These are phyloP conservation scores for Chalcis sispes DNA, from an alignment of 2,888 invertebrate genomes.

Conservation along the genomic window DNA sequence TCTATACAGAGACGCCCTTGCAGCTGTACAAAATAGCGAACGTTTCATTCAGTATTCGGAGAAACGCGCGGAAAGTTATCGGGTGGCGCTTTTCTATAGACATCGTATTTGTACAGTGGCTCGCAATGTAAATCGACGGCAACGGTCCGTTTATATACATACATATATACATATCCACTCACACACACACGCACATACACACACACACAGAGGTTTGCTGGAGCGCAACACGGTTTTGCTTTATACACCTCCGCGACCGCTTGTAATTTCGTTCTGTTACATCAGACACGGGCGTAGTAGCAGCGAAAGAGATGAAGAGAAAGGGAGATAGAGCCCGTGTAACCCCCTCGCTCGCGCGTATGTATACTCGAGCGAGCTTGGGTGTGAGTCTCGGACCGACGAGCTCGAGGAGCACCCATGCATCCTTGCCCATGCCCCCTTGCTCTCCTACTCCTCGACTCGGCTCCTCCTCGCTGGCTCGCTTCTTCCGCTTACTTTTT, in stretches of 20 bases:
- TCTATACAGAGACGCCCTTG: no score
- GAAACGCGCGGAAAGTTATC: no score
- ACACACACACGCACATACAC: constrained; percentile 21
- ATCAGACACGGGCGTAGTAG: constrained; percentile 64
- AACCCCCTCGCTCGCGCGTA: no score
- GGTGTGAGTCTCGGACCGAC: not conserved
- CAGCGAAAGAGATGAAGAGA: no score
- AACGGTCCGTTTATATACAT: not conserved
- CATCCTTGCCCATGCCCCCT: constrained; percentile 35
- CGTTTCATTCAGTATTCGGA: no score
- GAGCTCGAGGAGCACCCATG: not conserved
- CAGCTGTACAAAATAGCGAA: no score
- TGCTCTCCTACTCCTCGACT: not conserved
- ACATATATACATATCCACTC: not conserved
- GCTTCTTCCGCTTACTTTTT: constrained; percentile 49
- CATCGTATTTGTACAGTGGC: not conserved
- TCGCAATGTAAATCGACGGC: not conserved
- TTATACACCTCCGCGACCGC: constrained; percentile 60
- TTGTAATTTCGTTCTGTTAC: constrained; percentile 73
- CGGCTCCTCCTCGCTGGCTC: not conserved
- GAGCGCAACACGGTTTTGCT: constrained; percentile 63
- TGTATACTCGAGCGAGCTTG: no score
- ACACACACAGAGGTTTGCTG: not conserved
- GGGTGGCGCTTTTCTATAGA: not conserved
- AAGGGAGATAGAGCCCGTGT: no score